These are phyloP conservation scores for Coranthus polyacanthus DNA, from an alignment of 2,797 vertebrate genomes.

Conservation along the genomic window DNA sequence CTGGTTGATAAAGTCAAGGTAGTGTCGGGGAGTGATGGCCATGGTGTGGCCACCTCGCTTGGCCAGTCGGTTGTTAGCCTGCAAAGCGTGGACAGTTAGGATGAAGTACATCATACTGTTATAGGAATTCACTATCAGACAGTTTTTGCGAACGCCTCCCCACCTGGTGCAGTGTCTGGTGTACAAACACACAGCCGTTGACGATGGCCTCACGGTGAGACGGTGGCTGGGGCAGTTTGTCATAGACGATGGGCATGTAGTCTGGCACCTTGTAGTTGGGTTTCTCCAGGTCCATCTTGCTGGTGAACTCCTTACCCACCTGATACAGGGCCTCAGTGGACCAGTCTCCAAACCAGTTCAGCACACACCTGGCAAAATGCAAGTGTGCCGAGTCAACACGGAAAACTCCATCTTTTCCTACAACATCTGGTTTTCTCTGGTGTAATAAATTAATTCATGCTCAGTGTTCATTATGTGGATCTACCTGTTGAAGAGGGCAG, in stretches of 20 bases:
- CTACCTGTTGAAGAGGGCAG: conserved; percentile 99
- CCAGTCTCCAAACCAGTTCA: conserved; percentile 99
- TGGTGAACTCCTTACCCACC: conserved; percentile 98
- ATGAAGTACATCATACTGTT: neutral
- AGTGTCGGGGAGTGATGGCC: conserved; percentile 98
- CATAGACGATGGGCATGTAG: conserved; percentile 97
- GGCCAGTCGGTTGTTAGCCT: conserved; percentile 96
- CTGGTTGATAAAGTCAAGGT: conserved; percentile 99
- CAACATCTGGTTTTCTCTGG: neutral
- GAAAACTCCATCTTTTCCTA: neutral
- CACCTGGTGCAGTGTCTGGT: conserved; percentile 98
- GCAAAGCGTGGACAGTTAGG: neutral
- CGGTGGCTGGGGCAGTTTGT: conserved; percentile 95
- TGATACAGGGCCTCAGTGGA: conserved; percentile 98
- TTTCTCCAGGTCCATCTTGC: conserved; percentile 99
- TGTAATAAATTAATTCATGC: neutral
- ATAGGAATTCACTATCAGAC: neutral
- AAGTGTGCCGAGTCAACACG: neutral
- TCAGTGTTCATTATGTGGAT: neutral
- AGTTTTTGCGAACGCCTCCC: neutral
- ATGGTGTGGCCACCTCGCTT: conserved; percentile 97
- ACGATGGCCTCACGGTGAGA: conserved; percentile 97
- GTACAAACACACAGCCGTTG: conserved; percentile 98
- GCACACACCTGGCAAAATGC: conserved; percentile 88
- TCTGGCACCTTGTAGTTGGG: conserved; percentile 97